Percentiles rank a stretch among this genome's conserved stretches.
Evolutionary conservation across 2,888 invertebrate species (phyloP).

Genomic region (Peribatodes rhomboidaria): DNA sequence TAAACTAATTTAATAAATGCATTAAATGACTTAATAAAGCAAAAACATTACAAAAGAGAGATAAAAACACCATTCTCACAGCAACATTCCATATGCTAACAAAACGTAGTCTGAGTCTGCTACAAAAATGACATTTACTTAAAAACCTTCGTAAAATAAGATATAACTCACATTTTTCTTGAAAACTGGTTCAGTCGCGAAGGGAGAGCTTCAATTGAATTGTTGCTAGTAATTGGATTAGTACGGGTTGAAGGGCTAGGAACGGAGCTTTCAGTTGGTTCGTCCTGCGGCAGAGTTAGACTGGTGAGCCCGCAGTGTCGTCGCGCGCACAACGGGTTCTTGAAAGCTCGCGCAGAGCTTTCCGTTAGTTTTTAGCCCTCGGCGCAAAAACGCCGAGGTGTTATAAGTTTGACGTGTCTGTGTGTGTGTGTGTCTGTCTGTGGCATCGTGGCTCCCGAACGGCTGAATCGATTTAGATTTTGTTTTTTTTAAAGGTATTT

Average conservation of each 20-base stretch:
- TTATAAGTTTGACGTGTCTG: background rate
- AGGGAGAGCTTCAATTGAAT: conserved; percentile 29
- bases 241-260: conserved; percentile 53
- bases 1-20: too few species aligned
- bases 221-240: conserved; percentile 35
- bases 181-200: conserved; percentile 26
- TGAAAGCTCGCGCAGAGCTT: conserved; percentile 51
- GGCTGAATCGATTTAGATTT: too few species aligned
- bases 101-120: too few species aligned
- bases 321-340: conserved; percentile 65
- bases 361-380: conserved; percentile 32
- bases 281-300: conserved; percentile 77
- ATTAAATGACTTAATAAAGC: too few species aligned
- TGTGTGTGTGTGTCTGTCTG: too few species aligned
- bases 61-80: background rate
- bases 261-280: conserved; percentile 60
- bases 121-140: background rate
- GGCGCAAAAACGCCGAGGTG: too few species aligned
- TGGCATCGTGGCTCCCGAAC: too few species aligned
- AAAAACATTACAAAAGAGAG: background rate
- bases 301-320: conserved; percentile 79
- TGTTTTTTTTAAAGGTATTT: too few species aligned
- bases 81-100: background rate
- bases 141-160: background rate
- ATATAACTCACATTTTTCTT: conserved; percentile 28